These are phyloP conservation scores for Enteromius trimaculatus DNA, from an alignment of 2,797 vertebrate genomes.

Conservation along the genomic window DNA sequence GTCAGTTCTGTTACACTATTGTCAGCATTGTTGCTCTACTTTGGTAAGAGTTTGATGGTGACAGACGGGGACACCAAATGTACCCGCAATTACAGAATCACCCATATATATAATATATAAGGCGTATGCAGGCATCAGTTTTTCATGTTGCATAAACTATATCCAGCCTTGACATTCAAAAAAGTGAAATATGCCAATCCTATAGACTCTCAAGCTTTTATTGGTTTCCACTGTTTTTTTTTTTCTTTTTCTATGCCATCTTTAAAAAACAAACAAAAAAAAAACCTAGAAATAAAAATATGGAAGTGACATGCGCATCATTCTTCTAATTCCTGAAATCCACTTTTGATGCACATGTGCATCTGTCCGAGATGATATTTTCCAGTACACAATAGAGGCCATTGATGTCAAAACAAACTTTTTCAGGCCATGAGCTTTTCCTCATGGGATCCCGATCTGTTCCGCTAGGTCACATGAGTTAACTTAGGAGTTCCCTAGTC, in stretches of 20 bases:
- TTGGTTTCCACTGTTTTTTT: not conserved
- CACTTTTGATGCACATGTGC: not conserved
- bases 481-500: not conserved
- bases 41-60: too few relatives aligned
- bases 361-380: not conserved
- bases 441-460: not conserved
- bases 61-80: too few relatives aligned
- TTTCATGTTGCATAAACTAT: too few relatives aligned
- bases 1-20: too few relatives aligned
- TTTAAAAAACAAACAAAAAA: not conserved
- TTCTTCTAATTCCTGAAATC: not conserved
- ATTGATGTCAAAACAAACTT: slow-evolving; percentile 26
- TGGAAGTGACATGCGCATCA: not conserved
- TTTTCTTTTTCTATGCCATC: too few relatives aligned
- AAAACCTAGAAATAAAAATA: not conserved
- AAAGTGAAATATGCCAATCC: too few relatives aligned
- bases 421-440: not conserved
- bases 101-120: too few relatives aligned
- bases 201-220: too few relatives aligned
- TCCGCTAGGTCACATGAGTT: slow-evolving; percentile 30
- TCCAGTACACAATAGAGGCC: not conserved
- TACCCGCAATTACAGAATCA: too few relatives aligned
- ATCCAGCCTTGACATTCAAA: too few relatives aligned
- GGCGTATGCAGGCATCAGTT: too few relatives aligned
- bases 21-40: too few relatives aligned